Percentiles rank a stretch among this genome's conserved stretches.
These are phyloP conservation scores for Phymastichus coffea DNA, from an alignment of 1,140 invertebrate species.

Conservation along the genomic window DNA sequence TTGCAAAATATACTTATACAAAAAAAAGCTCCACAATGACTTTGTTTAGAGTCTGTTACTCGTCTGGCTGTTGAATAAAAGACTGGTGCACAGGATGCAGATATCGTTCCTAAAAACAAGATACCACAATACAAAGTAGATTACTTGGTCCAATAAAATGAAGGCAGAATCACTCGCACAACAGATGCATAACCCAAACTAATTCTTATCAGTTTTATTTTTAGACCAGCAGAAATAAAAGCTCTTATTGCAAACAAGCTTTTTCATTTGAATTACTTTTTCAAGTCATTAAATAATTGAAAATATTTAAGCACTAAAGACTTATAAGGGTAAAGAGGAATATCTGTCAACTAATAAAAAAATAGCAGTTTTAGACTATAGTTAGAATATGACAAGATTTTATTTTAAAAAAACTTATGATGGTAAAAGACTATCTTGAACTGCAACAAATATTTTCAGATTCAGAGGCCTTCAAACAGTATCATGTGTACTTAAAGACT, in stretches of 20 bases:
- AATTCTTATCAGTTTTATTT: not conserved
- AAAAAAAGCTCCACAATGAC: not conserved
- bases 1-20: not conserved
- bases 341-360: no score
- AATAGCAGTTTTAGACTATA: no score
- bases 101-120: constrained; percentile 28
- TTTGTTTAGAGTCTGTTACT: constrained; percentile 19
- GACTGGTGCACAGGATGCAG: constrained; percentile 19
- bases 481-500: constrained; percentile 13
- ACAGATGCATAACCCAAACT: not conserved
- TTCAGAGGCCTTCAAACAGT: not conserved
- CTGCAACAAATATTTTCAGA: not conserved
- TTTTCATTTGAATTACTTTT: no score
- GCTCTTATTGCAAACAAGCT: no score
- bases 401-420: no score
- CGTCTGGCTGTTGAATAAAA: constrained; percentile 1
- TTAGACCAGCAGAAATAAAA: not conserved
- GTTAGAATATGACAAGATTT: no score
- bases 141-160: not conserved
- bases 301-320: no score
- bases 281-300: no score
- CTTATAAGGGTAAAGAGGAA: no score
- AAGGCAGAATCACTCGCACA: not conserved
- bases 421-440: not conserved
- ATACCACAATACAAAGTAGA: not conserved